Evolutionary conservation across 2,797 vertebrate species (phyloP), one percentile per base, ranked within the genome.

Genomic region (Rhynchonycteris naso): DNA sequence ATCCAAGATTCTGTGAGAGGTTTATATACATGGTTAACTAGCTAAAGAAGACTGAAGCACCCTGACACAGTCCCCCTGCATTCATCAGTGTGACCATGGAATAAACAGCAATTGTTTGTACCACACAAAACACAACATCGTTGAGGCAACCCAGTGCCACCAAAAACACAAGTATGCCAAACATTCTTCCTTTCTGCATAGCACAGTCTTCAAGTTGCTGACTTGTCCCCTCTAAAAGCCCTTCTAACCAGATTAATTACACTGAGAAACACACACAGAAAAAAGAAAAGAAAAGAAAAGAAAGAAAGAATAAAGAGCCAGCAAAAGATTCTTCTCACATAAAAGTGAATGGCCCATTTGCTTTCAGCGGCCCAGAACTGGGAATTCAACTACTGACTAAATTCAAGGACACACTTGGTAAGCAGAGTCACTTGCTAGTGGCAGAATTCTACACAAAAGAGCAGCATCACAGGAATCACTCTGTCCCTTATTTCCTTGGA

Each of bases 171-270:
- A 72, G n/a, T 13, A 54, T 9, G 14, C n/a, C 69, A 92, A 86
- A 75, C 5, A 6, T 15, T 58, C 38, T 58, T 82, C 54, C 76
- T 54, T 81, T 82, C 15, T 33, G 14, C 12, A 43, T 4, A 83
- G 69, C 38, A 28, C 59, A 66, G 56, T 66, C 72, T 92, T 89
- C 75, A 43, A 79, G 65, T 56, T 76, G 35, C 90, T 84, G 69
- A 85, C 43, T 71, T 35, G 12, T 47, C 38, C 56, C 76, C 79
- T 18, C 71, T 47, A 71, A 63, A 15, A 58, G 86, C 11, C 6
- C 63, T 72, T 86, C 86, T 78, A 75, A 19, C 69, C 33, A 43
- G 68, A 91, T 71, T 95, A 19, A 95, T 71, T 61, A 75, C 88
- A 63, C 54, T 35, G 19, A 89, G 75, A 95, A 92, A 76, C 52